Base-by-base conservation (phyloP, 1,140 invertebrate species). In the Campoletis sonorensis region DNA sequence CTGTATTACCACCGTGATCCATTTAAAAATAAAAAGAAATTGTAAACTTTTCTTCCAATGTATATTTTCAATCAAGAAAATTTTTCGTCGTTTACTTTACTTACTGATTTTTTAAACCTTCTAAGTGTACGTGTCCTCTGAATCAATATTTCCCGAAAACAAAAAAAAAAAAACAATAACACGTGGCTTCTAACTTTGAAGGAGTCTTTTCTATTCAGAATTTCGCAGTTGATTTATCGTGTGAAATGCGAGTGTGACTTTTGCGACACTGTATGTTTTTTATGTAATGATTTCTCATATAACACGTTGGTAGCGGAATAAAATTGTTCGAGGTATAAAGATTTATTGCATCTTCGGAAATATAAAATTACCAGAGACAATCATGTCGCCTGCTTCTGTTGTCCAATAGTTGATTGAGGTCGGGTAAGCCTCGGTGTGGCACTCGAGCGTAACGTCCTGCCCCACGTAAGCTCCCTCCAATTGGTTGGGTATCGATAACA, bases 331-430 rank as follows among this genome's bases (percentile, higher is more conserved):
- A 16, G 61, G 13, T 11, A 27, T 26, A 27, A 13, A 33, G 71
- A 27, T 79, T 27, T 30, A 64, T 81, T 49, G 58, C 79, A 45
- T 49, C 78, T 72, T 27, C 54, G 58, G 61, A 79, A 79, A 79
- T 80, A 83, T 88, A 87, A 88, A 93, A 93, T 95, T 94, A 97
- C 96, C 96, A 89, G 96, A 96, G 90, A 97, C 95, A 85, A 97
- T 97, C 96, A 97, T 97, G 86, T 97, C 96, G 61, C 96, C 96
- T 51, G 94, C 93, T 86, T 97, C 96, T 0, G 95, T 97, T 7
- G 96, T 97, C 96, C 96, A 97, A 85, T 97, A 97, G 92, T 97
- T 97, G 87, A 97, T 97, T 11, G 97, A 97, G 77, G 95, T 95
- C 15, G 97, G 97, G 91, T 96, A 97, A 68, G 97, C 97, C 92